Percentiles rank a stretch among this genome's conserved stretches.
Conservation (phyloP, 2,888 invertebrate species). For the Epinotia demarniana region DNA sequence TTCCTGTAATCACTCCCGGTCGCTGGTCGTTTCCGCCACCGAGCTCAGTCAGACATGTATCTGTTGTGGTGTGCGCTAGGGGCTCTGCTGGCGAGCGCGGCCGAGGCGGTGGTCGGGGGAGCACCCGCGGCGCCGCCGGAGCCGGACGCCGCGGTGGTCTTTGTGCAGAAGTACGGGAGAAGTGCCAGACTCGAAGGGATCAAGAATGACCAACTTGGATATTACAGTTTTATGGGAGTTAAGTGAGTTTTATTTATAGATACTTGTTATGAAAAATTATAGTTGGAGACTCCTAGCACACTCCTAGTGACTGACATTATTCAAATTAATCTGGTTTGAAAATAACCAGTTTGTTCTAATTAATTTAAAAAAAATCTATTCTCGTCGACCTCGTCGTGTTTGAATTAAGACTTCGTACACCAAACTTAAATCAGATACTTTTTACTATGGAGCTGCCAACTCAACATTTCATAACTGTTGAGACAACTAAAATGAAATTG, state of each 20-base stretch:
- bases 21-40: constrained; percentile 20
- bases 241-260: constrained; percentile 69
- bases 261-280: too few relatives aligned
- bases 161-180: constrained; percentile 85
- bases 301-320: too few relatives aligned
- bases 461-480: too few relatives aligned
- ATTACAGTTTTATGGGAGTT: constrained; percentile 90
- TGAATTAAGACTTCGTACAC: too few relatives aligned
- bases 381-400: too few relatives aligned
- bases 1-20: constrained; percentile 31
- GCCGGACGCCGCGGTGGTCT: constrained; percentile 89
- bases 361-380: too few relatives aligned
- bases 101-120: constrained; percentile 87
- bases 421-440: too few relatives aligned
- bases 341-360: too few relatives aligned
- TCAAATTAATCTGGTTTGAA: too few relatives aligned
- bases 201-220: constrained; percentile 84
- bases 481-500: too few relatives aligned
- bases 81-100: constrained; percentile 53
- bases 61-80: constrained; percentile 57
- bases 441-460: too few relatives aligned
- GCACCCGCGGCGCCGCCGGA: constrained; percentile 87
- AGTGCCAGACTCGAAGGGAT: constrained; percentile 87
- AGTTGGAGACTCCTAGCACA: too few relatives aligned
- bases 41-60: constrained; percentile 43